Evolutionary conservation across 2,888 invertebrate genomes (phyloP), one percentile per base, ranked within the genome.

Genomic region (Tetropium fuscum): DNA sequence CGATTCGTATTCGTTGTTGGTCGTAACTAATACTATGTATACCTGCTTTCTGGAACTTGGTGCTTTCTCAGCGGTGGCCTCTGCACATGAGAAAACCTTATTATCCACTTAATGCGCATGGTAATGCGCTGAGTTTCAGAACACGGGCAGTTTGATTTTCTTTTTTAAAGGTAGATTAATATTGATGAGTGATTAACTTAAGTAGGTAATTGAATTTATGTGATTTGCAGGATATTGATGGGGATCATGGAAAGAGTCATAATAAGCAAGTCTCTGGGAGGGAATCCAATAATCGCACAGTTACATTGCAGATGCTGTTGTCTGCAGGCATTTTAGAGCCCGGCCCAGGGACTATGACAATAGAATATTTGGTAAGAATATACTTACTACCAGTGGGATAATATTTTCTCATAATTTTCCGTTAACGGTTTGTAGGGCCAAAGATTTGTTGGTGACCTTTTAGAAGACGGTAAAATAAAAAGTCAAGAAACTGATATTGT

Each of bases 401-500:
- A n/a, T n/a, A n/a, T n/a, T n/a, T n/a, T n/a, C n/a, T n/a, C n/a
- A n/a, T n/a, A 32, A 11, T 32, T 32, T 32, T n/a, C 30, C 3
- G 3, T 1, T 13, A 7, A 1, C 44, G 7, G 8, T 22, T 53
- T 54, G 20, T 47, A 93, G 91, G 95, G 95, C 0, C 93, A 94
- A 83, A 92, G 90, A 78, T 95, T 95, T 84, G 88, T 92, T 48
- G 95, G 94, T 22, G 95, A 96, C 80, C 83, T 96, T 38, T 84
- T 94, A 74, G 83, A 89, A 30, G 93, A 92, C 85, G 95, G 95
- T 8, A 93, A 93, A 85, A 95, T 96, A 56, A 89, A 90, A 80
- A 93, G 93, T 10, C 92, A 92, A 81, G 95, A 95, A 81, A 93
- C 94, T 27, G 92, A 92, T 78, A 91, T 93, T 62, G 87, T 93